Conservation (phyloP, 2,888 invertebrate genomes). For the Lasioglossum malachurum region DNA sequence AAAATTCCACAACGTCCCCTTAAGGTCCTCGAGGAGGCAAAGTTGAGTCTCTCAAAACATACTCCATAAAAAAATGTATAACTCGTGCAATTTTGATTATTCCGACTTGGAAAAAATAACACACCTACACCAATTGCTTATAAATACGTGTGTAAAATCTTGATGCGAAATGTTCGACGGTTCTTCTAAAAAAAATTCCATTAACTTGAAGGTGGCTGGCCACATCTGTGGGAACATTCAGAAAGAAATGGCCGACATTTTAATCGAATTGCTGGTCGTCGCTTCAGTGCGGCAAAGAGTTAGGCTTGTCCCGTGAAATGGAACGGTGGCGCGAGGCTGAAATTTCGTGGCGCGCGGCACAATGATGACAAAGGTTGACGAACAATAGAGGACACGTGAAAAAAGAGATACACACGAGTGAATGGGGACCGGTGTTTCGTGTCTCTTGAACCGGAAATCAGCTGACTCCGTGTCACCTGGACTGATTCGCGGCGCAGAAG, state of each 20-base stretch:
- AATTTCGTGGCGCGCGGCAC: conserved; percentile 52
- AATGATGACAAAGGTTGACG: not conserved
- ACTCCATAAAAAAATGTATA: no score
- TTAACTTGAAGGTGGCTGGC: not conserved
- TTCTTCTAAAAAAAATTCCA: not conserved
- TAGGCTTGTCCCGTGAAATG: not conserved
- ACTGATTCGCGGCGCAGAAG: conserved; percentile 82
- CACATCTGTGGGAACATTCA: not conserved
- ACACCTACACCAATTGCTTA: fast-evolving
- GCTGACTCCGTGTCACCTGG: conserved; percentile 85
- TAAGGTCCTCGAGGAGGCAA: no score
- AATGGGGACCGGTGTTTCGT: conserved; percentile 30
- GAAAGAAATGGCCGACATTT: not conserved
- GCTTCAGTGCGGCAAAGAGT: not conserved
- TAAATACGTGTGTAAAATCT: not conserved
- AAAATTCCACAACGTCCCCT: not conserved
- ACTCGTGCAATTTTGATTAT: not conserved
- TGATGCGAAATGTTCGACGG: not conserved
- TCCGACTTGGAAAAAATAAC: not conserved
- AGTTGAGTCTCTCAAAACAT: no score
- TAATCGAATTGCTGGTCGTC: not conserved
- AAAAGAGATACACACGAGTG: not conserved
- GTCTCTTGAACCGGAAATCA: conserved; percentile 77
- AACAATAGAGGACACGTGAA: not conserved
- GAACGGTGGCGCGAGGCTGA: conserved; percentile 27